phyloP scores from a whole-genome alignment of 2,797 vertebrate genomes.

The Halcyon badia region DNA sequence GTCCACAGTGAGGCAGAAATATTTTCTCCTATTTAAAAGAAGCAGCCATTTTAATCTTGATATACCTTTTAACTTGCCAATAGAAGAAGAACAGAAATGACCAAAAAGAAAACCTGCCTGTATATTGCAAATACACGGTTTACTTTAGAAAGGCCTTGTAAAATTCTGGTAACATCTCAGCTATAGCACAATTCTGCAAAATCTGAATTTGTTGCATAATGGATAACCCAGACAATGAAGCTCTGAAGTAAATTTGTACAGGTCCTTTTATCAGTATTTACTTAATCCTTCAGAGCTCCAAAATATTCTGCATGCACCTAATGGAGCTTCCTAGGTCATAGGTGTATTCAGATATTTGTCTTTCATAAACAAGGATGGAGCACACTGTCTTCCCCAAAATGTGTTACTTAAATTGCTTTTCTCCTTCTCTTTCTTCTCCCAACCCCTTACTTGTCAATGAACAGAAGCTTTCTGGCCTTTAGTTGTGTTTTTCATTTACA shows the following conservation, averaged over 20 bases:
- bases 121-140: neutral
- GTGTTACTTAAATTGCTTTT: neutral
- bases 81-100: neutral
- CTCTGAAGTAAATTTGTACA: neutral
- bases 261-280: neutral
- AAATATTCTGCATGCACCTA: neutral
- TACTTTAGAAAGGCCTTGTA: neutral
- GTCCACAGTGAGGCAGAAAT: neutral
- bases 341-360: neutral
- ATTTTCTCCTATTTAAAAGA: neutral
- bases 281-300: neutral
- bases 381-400: neutral
- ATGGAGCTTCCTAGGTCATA: neutral
- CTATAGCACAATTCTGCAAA: neutral
- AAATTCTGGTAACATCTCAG: neutral
- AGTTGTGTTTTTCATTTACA: neutral
- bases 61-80: neutral
- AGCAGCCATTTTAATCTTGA: neutral
- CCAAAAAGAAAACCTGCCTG: neutral
- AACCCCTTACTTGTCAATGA: neutral
- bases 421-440: neutral
- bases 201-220: neutral
- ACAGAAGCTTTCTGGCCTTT: neutral
- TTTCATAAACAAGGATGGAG: neutral
- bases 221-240: neutral